Conservation (phyloP, 1,140 invertebrate genomes). For the Zaprionus ghesquierei region DNA sequence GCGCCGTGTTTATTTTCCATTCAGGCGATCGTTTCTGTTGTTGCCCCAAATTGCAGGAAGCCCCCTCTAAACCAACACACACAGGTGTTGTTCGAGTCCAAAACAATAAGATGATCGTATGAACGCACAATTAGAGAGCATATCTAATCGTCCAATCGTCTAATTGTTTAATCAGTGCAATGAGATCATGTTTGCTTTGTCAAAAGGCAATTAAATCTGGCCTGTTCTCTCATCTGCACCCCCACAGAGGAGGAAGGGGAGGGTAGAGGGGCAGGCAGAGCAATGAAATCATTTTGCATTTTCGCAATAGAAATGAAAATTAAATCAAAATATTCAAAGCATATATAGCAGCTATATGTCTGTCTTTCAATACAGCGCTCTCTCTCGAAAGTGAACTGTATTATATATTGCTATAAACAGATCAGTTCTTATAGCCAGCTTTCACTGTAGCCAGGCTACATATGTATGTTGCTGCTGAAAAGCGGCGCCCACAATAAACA, state of each 20-base stretch:
- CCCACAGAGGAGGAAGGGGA: background rate
- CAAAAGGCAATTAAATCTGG: slow-evolving; percentile 64
- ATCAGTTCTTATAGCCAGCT: background rate
- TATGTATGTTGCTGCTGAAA: slow-evolving; percentile 34
- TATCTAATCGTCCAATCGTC: slow-evolving; percentile 13
- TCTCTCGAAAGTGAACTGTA: background rate
- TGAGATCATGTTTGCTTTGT: slow-evolving; percentile 71
- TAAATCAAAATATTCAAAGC: slow-evolving; percentile 23
- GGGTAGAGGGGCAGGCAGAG: background rate
- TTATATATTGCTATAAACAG: background rate
- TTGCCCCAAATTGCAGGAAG: slow-evolving; percentile 74
- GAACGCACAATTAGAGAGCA: slow-evolving; percentile 15
- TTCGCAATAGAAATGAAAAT: slow-evolving; percentile 31
- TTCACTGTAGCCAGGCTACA: slow-evolving; percentile 5
- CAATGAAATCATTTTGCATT: slow-evolving; percentile 69
- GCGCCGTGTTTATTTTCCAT: slow-evolving; percentile 56
- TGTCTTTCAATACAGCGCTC: background rate
- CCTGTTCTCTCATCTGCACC: background rate
- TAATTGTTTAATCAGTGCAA: slow-evolving; percentile 42
- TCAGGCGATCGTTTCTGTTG: slow-evolving; percentile 42
- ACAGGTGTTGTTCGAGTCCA: slow-evolving; percentile 58
- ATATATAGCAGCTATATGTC: slow-evolving; percentile 18
- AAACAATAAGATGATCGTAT: slow-evolving; percentile 33
- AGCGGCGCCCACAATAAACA: slow-evolving; percentile 74
- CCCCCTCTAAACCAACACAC: slow-evolving; percentile 7